Base-by-base conservation (phyloP, 2,797 vertebrate species). In the Sebastes elongatus region DNA sequence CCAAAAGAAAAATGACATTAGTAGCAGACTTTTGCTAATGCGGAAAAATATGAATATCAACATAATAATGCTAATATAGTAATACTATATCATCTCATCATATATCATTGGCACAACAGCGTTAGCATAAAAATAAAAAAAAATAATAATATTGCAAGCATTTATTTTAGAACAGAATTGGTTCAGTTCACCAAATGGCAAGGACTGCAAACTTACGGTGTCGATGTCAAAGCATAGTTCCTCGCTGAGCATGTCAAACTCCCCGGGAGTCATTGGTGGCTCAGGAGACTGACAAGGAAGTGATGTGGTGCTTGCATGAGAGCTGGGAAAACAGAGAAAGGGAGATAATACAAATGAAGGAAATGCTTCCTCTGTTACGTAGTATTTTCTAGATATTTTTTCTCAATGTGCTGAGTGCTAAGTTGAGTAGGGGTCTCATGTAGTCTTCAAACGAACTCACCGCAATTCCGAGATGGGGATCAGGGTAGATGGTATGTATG, bases 221-320 rank as follows among this genome's bases (percentile, higher is more conserved):
- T 98, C 97, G 2, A 98, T 96, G 69, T 97, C 97, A 2, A 97
- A 95, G 68, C 97, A 97, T 75, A 99, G 95, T 10, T 97, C 95
- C 90, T 98, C 96, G 87, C 93, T 97, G 91, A 99, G 96, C 92
- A 97, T 96, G 66, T 97, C 95, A 18, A 98, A 99, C 85, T 98
- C 97, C 0, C 97, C 97, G 5, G 98, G 98, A 84, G 97, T 98
- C 97, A 99, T 97, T 2, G 97, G 98, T 1, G 97, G 97, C 77
- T 99, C 97, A 7, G 97, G 97, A 73, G 97, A 97, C 75, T 94
- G 97, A 70, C 94, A 96, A 2, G 95, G 89, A 23, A 94, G 95
- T 3, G 96, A 83, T 1, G 96, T 94, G 90, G 94, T 94, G 83
- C 85, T 96, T 56, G 95, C 88, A 63, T 96, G 97, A 84, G 85